These are phyloP conservation scores for Zaprionus vittiger DNA, from an alignment of 1,140 invertebrate species.

Conservation along the genomic window DNA sequence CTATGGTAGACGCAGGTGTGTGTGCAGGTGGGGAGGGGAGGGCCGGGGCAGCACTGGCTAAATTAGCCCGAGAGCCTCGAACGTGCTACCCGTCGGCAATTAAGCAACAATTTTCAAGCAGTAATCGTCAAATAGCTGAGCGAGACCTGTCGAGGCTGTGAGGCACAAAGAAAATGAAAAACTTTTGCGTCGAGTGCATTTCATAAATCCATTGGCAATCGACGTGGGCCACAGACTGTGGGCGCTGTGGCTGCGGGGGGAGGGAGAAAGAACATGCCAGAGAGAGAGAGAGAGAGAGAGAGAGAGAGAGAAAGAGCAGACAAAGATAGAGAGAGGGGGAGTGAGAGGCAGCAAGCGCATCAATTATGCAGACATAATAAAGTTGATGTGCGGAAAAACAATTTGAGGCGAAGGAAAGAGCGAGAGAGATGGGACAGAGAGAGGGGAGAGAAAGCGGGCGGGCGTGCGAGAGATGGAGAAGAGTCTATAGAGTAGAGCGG, in stretches of 20 bases:
- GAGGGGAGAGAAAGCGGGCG: not conserved
- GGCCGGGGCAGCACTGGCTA: constrained; percentile 26
- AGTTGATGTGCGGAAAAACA: constrained; percentile 53
- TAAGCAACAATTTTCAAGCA: constrained; percentile 72
- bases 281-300: not conserved
- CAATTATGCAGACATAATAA: constrained; percentile 56
- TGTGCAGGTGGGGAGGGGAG: constrained; percentile 6
- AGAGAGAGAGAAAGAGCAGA: not conserved
- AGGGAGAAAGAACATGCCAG: not conserved
- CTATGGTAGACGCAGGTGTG: constrained; percentile 25
- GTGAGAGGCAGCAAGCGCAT: constrained; percentile 9
- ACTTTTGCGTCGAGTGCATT: constrained; percentile 26
- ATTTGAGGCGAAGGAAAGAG: constrained; percentile 24
- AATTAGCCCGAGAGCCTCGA: constrained; percentile 52
- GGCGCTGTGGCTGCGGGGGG: not conserved
- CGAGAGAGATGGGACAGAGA: not conserved
- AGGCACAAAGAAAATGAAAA: constrained; percentile 15
- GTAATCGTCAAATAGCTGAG: constrained; percentile 50
- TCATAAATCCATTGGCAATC: constrained; percentile 64
- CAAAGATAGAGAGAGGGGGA: not conserved
- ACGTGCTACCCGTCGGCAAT: constrained; percentile 51
- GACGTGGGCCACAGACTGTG: constrained; percentile 8
- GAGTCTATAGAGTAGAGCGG: not conserved
- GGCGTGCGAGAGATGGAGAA: not conserved
- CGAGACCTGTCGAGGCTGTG: not conserved